Evolutionary conservation across 2,113 vertebrate genomes (phyloP), one percentile per base, ranked within the genome.

Genomic region (Anseranas semipalmata): DNA sequence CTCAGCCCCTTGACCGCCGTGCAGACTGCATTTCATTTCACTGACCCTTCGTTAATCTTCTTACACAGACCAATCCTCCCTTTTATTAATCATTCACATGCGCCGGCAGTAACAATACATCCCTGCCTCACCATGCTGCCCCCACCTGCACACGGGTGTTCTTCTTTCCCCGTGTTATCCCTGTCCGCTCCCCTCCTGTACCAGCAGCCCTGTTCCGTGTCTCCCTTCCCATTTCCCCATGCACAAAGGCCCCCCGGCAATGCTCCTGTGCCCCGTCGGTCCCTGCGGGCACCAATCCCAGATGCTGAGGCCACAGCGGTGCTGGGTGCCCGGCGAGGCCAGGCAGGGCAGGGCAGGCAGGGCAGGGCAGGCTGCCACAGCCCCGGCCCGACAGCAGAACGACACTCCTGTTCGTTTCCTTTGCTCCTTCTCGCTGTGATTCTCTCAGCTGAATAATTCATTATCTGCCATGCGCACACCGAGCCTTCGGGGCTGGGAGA

Each of bases 401-500:
- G 11, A 14, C 1, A 0, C 19, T 28, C 24, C 53, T 27, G n/a
- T 82, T 79, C 59, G 15, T 62, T 73, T 66, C 84, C 48, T 41
- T 86, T 39, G 50, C 48, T 83, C 48, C 70, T 76, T 37, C 87
- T n/a, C 18, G 15, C 43, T 50, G 41, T 84, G 86, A 50, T 39
- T 77, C 53, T 56, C 15, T 4, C 10, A 67, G 43, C 1, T 12
- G 80, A 80, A 70, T 66, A 82, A 91, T 43, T 41, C 63, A 83
- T 86, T 93, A 35, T 96, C 93, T 94, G 75, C 73, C 93, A 88
- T 68, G 55, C 60, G 72, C 43, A 46, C 46, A 32, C 8, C 59
- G 62, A 95, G 81, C 81, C 30, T 62, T 11, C 9, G 60, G 45
- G 85, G 45, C 72, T 25, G 32, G 50, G 20, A 9, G 18, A 93